Conservation (phyloP, 2,888 invertebrate species). For the Diaperis boleti region DNA sequence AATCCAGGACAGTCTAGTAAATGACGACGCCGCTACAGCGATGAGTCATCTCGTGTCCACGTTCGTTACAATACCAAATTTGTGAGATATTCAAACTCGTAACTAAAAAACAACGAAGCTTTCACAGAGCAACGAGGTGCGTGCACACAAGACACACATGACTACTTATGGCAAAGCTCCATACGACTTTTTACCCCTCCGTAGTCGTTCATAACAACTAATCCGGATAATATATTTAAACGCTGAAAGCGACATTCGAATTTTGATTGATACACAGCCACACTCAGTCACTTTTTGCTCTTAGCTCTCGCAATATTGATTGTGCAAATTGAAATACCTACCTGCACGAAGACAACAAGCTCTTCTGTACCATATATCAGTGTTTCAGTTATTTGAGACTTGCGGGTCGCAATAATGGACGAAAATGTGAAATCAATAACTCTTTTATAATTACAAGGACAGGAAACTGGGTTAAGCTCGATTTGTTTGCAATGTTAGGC, state of each 20-base stretch:
- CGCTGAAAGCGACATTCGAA: neutral
- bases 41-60: no score
- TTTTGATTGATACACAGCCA: neutral
- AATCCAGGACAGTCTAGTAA: no score
- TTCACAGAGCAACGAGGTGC: no score
- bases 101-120: no score
- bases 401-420: slow-evolving; percentile 43
- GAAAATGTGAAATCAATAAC: slow-evolving; percentile 47
- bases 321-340: slow-evolving; percentile 15
- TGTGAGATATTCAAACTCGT: no score
- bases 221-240: no score
- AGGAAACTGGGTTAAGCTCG: slow-evolving; percentile 43
- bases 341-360: slow-evolving; percentile 21
- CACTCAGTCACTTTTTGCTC: slow-evolving; percentile 1
- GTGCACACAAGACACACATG: no score
- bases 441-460: slow-evolving; percentile 45
- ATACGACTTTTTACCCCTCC: neutral
- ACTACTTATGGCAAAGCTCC: no score
- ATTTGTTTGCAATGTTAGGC: slow-evolving; percentile 19
- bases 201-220: no score
- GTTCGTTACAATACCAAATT: no score
- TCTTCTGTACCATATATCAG: slow-evolving; percentile 31
- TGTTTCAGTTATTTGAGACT: slow-evolving; percentile 38
- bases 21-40: no score
- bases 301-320: slow-evolving; percentile 9